Percentiles rank a stretch among this genome's conserved stretches.
phyloP scores from a whole-genome alignment of 23 tunicate genomes.

The Trididemnum clinides region DNA sequence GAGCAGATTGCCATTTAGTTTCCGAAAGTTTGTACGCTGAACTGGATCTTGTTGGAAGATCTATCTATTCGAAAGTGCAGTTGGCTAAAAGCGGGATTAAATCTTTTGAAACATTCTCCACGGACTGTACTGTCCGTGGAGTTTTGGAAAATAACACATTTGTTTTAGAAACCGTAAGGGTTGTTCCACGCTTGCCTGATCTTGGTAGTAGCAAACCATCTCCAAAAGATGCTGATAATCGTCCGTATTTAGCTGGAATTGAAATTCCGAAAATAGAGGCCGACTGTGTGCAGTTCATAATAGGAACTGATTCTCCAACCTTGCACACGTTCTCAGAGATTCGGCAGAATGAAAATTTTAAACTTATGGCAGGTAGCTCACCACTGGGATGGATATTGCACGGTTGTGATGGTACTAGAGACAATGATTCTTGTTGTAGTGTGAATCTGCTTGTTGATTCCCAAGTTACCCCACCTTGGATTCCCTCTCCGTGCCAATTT shows the following conservation, averaged over 20 bases:
- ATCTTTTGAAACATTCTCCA: neutral
- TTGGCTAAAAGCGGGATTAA: neutral
- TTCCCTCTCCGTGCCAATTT: neutral
- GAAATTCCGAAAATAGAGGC: neutral
- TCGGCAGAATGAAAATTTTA: neutral
- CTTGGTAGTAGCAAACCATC: neutral
- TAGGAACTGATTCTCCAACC: neutral
- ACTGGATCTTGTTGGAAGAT: neutral
- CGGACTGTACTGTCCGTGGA: neutral
- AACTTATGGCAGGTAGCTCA: neutral
- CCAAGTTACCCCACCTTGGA: neutral
- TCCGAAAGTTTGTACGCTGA: neutral
- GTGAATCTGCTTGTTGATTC: neutral
- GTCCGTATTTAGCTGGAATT: neutral
- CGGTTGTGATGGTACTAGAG: neutral
- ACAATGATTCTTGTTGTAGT: neutral
- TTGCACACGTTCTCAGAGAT: neutral
- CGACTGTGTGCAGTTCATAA: neutral
- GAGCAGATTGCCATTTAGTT: neutral
- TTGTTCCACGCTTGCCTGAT: neutral
- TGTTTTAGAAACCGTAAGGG: neutral
- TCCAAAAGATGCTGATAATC: neutral
- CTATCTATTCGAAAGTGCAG: neutral
- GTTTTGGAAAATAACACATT: neutral
- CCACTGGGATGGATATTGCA: conserved; percentile 5